Evolutionary conservation across 2,888 invertebrate species (phyloP).

Genomic region (Cerastis rubricosa): DNA sequence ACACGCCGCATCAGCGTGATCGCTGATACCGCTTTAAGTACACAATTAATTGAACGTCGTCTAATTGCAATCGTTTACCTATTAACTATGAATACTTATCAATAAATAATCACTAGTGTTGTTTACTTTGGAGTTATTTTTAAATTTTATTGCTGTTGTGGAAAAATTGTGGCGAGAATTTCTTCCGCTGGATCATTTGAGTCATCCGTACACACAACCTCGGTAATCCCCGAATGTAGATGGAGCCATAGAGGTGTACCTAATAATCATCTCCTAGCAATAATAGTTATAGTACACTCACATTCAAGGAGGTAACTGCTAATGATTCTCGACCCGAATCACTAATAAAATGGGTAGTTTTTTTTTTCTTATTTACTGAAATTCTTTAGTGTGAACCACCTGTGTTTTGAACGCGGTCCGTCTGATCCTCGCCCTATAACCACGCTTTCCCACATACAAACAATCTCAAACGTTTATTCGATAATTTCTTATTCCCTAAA

Average conservation of each 20-base stretch:
- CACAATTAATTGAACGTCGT: constrained; percentile 34
- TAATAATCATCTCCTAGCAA: neutral
- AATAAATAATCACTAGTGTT: constrained; percentile 46
- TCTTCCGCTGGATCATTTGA: neutral
- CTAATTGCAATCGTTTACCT: constrained; percentile 49
- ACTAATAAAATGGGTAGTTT: too few species aligned
- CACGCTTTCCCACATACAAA: too few species aligned
- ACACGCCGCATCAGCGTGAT: constrained; percentile 49
- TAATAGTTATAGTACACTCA: neutral
- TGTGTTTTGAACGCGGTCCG: too few species aligned
- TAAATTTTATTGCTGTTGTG: constrained; percentile 17
- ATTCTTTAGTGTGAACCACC: too few species aligned
- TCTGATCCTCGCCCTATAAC: too few species aligned
- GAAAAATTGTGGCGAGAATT: neutral
- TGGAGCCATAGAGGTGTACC: neutral
- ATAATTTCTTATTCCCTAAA: too few species aligned
- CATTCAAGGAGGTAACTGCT: too few species aligned
- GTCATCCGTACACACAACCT: neutral
- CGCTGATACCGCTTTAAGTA: constrained; percentile 15
- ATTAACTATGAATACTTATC: constrained; percentile 21
- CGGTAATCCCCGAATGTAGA: neutral
- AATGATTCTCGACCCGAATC: too few species aligned
- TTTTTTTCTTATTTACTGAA: too few species aligned
- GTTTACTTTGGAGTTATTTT: constrained; percentile 46
- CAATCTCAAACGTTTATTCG: too few species aligned